A percentile compares a stretch with the other conserved stretches of the same genome.
These are phyloP conservation scores for Trypoxylus dichotomus DNA, from an alignment of 1,140 invertebrate genomes.

Conservation along the genomic window DNA sequence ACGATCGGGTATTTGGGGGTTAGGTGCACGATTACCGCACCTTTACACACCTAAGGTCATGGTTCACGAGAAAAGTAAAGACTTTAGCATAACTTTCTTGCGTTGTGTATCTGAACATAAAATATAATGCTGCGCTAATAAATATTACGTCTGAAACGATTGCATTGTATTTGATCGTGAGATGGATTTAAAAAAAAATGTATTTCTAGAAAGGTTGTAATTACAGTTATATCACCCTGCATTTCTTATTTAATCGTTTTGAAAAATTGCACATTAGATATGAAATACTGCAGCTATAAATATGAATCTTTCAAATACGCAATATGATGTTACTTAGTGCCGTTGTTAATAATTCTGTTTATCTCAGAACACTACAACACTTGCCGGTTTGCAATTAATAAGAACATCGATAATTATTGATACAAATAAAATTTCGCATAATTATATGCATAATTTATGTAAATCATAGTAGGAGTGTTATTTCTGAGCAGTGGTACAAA, in stretches of 20 bases:
- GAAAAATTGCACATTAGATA: background rate
- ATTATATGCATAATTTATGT: constrained; percentile 23
- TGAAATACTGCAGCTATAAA: background rate
- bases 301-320: background rate
- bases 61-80: constrained; percentile 23
- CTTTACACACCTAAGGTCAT: constrained; percentile 25
- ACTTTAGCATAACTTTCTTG: constrained; percentile 20
- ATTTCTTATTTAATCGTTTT: background rate
- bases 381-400: background rate
- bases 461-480: constrained; percentile 24
- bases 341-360: background rate
- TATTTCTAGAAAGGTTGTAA: constrained; percentile 13
- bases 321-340: too few species aligned
- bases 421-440: constrained; percentile 27
- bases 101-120: constrained; percentile 8
- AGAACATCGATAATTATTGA: constrained; percentile 3
- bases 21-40: constrained; percentile 24
- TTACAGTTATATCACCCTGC: background rate
- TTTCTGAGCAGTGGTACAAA: background rate
- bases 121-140: constrained; percentile 5
- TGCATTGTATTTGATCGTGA: constrained; percentile 19
- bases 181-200: background rate
- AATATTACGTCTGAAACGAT: constrained; percentile 1
- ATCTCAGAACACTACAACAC: background rate
- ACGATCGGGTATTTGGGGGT: constrained; percentile 17